Conservation (phyloP, 2,797 vertebrate species). For the Myoxocephalus aenaeus region DNA sequence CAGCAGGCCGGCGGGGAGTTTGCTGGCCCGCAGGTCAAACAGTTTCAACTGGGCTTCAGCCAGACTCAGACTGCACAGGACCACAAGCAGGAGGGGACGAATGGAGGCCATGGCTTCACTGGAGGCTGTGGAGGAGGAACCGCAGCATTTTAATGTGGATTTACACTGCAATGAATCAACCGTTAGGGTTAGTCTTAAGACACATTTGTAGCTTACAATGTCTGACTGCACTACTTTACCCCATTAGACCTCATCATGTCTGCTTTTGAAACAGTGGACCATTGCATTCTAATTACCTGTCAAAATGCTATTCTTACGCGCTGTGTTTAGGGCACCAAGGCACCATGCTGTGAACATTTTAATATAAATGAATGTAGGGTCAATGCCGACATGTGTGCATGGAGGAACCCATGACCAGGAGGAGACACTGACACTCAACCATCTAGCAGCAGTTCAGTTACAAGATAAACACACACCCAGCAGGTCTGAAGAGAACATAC, state of each 20-base stretch:
- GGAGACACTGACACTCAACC: too few relatives aligned
- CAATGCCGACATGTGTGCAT: too few relatives aligned
- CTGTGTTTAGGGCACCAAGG: too few relatives aligned
- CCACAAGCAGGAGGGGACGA: conserved; percentile 26
- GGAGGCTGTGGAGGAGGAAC: neutral
- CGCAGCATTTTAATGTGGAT: neutral
- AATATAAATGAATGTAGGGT: too few relatives aligned
- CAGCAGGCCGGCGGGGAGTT: conserved; percentile 4
- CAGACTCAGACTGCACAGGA: conserved; percentile 26
- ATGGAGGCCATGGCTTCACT: conserved; percentile 42
- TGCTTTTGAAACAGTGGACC: neutral
- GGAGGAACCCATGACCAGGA: too few relatives aligned
- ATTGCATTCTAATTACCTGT: neutral
- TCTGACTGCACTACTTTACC: neutral
- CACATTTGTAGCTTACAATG: neutral
- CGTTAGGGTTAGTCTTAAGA: neutral
- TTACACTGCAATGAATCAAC: neutral
- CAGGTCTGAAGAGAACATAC: too few relatives aligned
- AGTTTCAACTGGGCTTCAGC: conserved; percentile 40
- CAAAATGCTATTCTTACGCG: too few relatives aligned
- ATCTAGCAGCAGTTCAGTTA: too few relatives aligned
- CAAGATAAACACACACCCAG: too few relatives aligned
- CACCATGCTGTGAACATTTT: too few relatives aligned
- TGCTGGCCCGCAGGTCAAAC: conserved; percentile 43
- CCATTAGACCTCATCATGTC: neutral